Evolutionary conservation across 1,140 invertebrate species (phyloP).

Genomic region (fruit fly (Drosophila melanogaster)): DNA sequence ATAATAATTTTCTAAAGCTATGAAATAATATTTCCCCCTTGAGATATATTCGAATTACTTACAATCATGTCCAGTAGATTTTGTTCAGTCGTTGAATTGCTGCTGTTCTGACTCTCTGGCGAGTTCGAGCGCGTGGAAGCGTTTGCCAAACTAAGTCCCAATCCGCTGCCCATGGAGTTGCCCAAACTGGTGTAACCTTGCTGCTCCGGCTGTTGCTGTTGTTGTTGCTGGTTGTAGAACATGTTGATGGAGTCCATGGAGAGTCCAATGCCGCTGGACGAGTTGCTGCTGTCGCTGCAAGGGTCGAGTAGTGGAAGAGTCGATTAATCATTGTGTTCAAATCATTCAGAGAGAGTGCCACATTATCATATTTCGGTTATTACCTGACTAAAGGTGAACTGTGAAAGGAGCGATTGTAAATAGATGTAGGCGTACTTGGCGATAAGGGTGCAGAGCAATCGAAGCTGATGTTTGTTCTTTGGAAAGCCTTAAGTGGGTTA

Average conservation of each 20-base stretch:
- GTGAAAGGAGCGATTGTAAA: constrained; percentile 85
- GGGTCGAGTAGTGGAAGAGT: not conserved
- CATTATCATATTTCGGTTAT: constrained; percentile 39
- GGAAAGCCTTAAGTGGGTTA: constrained; percentile 85
- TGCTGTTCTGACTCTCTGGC: constrained; percentile 87
- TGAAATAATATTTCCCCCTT: not conserved
- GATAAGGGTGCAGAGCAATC: constrained; percentile 85
- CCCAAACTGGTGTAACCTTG: constrained; percentile 49
- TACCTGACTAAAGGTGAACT: constrained; percentile 84
- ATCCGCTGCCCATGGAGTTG: constrained; percentile 39
- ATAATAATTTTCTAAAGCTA: too few relatives aligned
- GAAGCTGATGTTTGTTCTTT: constrained; percentile 85
- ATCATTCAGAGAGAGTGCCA: constrained; percentile 32
- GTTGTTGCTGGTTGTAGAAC: constrained; percentile 68
- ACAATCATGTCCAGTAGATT: constrained; percentile 89
- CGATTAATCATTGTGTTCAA: not conserved
- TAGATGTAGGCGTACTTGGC: constrained; percentile 86
- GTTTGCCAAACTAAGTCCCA: constrained; percentile 64
- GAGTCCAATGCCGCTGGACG: constrained; percentile 76
- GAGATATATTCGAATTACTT: constrained; percentile 49
- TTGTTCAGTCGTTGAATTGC: constrained; percentile 86
- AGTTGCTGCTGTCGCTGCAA: constrained; percentile 80
- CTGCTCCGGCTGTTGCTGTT: constrained; percentile 44
- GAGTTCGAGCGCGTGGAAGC: constrained; percentile 86
- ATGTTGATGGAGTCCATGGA: constrained; percentile 77